phyloP scores from a whole-genome alignment of 2,797 vertebrate species.

The Limosa lapponica region DNA sequence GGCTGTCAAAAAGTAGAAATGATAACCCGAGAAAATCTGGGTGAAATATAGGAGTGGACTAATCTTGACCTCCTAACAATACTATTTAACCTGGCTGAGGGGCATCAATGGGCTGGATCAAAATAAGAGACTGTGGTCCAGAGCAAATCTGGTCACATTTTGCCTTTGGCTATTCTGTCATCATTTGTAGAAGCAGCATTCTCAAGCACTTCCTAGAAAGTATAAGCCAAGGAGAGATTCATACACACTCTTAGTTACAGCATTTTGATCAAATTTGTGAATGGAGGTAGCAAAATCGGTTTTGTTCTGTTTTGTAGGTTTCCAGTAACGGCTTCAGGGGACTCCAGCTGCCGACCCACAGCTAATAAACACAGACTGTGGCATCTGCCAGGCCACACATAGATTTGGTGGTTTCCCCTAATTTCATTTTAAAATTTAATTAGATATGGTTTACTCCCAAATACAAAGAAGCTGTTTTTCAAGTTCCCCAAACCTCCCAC shows the following conservation, averaged over 20 bases:
- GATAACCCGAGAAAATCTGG: neutral
- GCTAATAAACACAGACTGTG: neutral
- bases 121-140: neutral
- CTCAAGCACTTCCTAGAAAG: neutral
- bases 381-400: neutral
- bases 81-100: neutral
- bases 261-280: neutral
- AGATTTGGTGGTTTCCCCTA: neutral
- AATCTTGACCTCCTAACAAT: neutral
- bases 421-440: conserved; percentile 14
- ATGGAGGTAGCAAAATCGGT: neutral
- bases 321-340: neutral
- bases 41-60: conserved; percentile 18
- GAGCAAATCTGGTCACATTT: neutral
- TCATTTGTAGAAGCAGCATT: neutral
- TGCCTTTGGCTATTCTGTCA: neutral
- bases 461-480: neutral
- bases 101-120: neutral
- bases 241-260: neutral
- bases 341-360: neutral
- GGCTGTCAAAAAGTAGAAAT: conserved; percentile 17
- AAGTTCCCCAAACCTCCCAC: neutral
- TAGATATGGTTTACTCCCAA: neutral
- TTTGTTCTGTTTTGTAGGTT: neutral
- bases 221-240: neutral